Evolutionary conservation across 1,140 invertebrate genomes (phyloP).

Genomic region (Danaus melanippus): DNA sequence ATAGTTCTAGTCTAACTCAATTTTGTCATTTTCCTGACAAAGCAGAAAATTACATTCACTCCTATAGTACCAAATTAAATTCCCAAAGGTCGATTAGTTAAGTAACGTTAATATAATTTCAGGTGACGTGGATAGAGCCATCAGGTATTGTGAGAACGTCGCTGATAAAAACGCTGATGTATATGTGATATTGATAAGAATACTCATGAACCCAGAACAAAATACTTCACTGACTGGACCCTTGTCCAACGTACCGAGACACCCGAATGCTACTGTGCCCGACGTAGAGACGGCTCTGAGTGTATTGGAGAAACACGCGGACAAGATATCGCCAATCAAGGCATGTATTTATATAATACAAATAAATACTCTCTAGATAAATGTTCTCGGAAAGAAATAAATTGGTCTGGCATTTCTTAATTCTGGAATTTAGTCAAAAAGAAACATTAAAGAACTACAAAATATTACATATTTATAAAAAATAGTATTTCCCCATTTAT

Average conservation of each 20-base stretch:
- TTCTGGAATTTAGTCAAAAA: too few species aligned
- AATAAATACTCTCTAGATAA: neutral
- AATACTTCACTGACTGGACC: conserved; percentile 56
- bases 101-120: conserved; percentile 11
- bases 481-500: too few species aligned
- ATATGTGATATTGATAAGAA: conserved; percentile 77
- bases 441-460: too few species aligned
- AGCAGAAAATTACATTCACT: too few species aligned
- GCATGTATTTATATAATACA: conserved; percentile 41
- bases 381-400: too few species aligned
- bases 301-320: conserved; percentile 86
- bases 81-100: too few species aligned
- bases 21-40: too few species aligned
- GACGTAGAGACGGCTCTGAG: conserved; percentile 85
- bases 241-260: conserved; percentile 41
- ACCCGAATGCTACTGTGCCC: conserved; percentile 73
- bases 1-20: too few species aligned
- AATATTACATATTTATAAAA: too few species aligned
- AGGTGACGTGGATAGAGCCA: conserved; percentile 86
- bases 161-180: conserved; percentile 75
- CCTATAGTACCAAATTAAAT: too few species aligned
- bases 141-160: conserved; percentile 87
- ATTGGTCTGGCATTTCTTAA: too few species aligned
- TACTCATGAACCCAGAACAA: conserved; percentile 76
- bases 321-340: conserved; percentile 85